A percentile compares a stretch with the other conserved stretches of the same genome.
Evolutionary conservation across 2,888 invertebrate genomes (phyloP).

Genomic region (Copidosoma aretas): DNA sequence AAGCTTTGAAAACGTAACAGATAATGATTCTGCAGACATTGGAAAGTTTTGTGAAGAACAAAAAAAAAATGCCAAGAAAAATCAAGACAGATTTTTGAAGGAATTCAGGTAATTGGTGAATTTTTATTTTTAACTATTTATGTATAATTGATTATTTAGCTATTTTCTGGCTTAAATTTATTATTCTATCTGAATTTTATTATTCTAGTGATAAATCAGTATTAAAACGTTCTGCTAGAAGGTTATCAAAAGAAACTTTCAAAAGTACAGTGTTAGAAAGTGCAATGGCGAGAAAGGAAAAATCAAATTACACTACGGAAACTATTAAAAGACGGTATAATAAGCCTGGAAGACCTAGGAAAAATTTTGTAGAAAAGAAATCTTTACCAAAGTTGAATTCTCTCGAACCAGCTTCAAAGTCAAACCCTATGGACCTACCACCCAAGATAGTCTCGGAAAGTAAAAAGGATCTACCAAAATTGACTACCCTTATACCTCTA

Average conservation of each 20-base stretch:
- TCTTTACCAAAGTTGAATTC: slow-evolving; percentile 36
- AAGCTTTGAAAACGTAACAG: slow-evolving; percentile 26
- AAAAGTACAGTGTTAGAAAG: slow-evolving; percentile 70
- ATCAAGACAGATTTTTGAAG: slow-evolving; percentile 51
- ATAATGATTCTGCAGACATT: slow-evolving; percentile 20
- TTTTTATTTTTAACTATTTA: slow-evolving; percentile 17
- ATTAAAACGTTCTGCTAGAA: slow-evolving; percentile 71
- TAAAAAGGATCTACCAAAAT: slow-evolving; percentile 10
- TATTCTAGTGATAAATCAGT: slow-evolving; percentile 51
- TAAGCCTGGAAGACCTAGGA: slow-evolving; percentile 58
- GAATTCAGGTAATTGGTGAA: slow-evolving; percentile 49
- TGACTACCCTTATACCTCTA: slow-evolving; percentile 37
- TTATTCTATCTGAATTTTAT: slow-evolving; percentile 1
- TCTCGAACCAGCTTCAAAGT: not conserved
- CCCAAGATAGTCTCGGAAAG: not conserved
- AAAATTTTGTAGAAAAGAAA: slow-evolving; percentile 39
- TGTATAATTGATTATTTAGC: slow-evolving; percentile 10
- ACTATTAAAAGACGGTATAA: slow-evolving; percentile 54
- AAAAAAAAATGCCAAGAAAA: slow-evolving; percentile 49
- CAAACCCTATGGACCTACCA: not conserved
- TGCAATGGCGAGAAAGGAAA: slow-evolving; percentile 77
- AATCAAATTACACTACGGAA: slow-evolving; percentile 67
- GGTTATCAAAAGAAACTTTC: slow-evolving; percentile 68
- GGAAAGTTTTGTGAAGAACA: slow-evolving; percentile 39
- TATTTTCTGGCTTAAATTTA: too few relatives aligned